Base-by-base conservation (phyloP, 1,140 invertebrate genomes). In the Arion vulgaris region DNA sequence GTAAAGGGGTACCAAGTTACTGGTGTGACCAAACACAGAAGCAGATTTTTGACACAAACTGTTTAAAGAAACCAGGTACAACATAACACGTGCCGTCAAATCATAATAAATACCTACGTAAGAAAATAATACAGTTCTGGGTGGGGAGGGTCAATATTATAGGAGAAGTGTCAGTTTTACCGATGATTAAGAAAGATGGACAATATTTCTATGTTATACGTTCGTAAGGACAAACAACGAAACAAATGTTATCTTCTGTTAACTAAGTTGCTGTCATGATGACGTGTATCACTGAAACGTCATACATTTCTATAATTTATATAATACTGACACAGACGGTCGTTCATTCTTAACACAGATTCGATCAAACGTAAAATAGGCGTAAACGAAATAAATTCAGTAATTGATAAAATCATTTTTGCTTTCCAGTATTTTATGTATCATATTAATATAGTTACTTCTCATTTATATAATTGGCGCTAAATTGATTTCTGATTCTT, bases 11-110 rank as follows among this genome's bases (percentile, higher is more conserved):
- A 45, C 69, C 49, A 49, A 19, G 5, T 73, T 15, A 81, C 80
- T 74, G 80, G 80, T 81, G 80, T 81, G 80, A 81, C 80, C 80
- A 81, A 81, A 71, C 80, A 81, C 80, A 80, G 32, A 80, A 71
- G 68, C 78, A 80, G 62, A 80, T 13, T 68, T 68, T 62, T 39
- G 39, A 26, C 2, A 72, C 23, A 72, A 17, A 74, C 1, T 72
- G 71, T 38, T n/a, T n/a, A n/a, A 41, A 26, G 41, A 41, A 71
- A 11, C 68, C 17, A n/a, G 28, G 41, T 19, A 72, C 39, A 23
- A 72, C 36, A 72, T 41, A 39, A 72, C 71, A 41, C 15, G 34
- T 23, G 32, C 1, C 51, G n/a, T n/a, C n/a, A n/a, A n/a, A n/a
- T n/a, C n/a, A n/a, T n/a, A n/a, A n/a, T n/a, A n/a, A n/a, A n/a